Evolutionary conservation across 2,888 invertebrate species (phyloP).

Genomic region (Drosophila histrio): DNA sequence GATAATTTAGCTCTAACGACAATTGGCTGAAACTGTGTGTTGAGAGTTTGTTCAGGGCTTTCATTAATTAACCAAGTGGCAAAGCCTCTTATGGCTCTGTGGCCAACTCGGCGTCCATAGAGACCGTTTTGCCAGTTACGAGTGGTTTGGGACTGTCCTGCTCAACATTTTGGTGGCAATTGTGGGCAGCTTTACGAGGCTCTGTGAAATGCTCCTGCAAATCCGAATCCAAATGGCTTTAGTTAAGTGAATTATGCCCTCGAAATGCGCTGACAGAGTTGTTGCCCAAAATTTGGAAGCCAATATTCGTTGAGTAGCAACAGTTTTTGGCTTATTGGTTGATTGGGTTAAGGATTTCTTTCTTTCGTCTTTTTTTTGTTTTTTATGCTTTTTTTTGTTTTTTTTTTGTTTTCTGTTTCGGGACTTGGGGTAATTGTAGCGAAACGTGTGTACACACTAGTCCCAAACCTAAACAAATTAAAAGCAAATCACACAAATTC

Average conservation of each 20-base stretch:
- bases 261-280: slow-evolving; percentile 9
- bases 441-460: slow-evolving; percentile 24
- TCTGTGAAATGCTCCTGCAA: slow-evolving; percentile 35
- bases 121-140: slow-evolving; percentile 34
- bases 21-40: slow-evolving; percentile 48
- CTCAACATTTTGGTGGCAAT: slow-evolving; percentile 24
- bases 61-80: slow-evolving; percentile 62
- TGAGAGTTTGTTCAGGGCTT: slow-evolving; percentile 54
- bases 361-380: background rate
- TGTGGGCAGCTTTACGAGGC: slow-evolving; percentile 37
- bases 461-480: slow-evolving; percentile 14
- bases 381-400: background rate
- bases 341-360: slow-evolving; percentile 26
- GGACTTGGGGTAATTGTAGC: slow-evolving; percentile 13
- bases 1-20: slow-evolving; percentile 51
- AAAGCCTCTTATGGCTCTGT: slow-evolving; percentile 18
- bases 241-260: slow-evolving; percentile 52
- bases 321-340: slow-evolving; percentile 29
- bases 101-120: slow-evolving; percentile 9
- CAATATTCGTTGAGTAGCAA: slow-evolving; percentile 6
- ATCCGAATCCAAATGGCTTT: slow-evolving; percentile 47
- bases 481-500: background rate
- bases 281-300: slow-evolving; percentile 39
- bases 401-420: background rate
- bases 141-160: slow-evolving; percentile 26